phyloP scores from a whole-genome alignment of 2,888 invertebrate genomes.

The Aphodius sticticus region DNA sequence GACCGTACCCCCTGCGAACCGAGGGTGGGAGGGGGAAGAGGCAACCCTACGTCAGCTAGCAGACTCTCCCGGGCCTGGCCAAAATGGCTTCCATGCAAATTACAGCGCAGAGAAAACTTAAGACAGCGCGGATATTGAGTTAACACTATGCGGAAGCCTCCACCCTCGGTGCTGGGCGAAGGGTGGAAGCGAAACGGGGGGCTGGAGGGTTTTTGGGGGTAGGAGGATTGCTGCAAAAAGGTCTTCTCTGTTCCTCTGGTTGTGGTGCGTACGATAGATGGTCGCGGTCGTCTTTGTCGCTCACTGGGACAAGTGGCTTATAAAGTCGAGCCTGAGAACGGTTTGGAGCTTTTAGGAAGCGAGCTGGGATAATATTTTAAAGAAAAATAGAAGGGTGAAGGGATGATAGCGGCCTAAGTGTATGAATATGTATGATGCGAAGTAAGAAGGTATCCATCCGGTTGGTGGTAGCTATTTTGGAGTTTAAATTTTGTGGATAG shows the following conservation, averaged over 20 bases:
- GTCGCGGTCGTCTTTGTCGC: not conserved
- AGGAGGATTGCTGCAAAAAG: not conserved
- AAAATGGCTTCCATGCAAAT: conserved; percentile 62
- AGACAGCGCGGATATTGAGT: conserved; percentile 61
- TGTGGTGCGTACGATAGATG: not conserved
- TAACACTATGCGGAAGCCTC: conserved; percentile 53
- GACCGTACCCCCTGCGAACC: not conserved
- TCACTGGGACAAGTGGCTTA: not conserved
- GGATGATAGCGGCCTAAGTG: not conserved
- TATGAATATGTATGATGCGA: not conserved
- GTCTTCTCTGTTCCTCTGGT: not conserved
- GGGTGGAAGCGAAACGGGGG: conserved; percentile 12
- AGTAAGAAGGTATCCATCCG: not conserved
- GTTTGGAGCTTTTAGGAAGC: not conserved
- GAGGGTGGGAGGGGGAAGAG: conserved; percentile 4
- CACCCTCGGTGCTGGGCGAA: conserved; percentile 29
- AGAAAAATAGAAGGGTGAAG: no score
- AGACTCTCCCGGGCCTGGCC: conserved; percentile 38
- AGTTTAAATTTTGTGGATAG: no score
- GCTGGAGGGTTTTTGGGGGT: not conserved
- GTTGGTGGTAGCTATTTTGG: not conserved
- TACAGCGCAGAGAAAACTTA: conserved; percentile 59
- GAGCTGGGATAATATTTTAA: not conserved
- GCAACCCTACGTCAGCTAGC: conserved; percentile 7
- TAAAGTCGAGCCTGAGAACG: not conserved